A percentile compares a stretch with the other conserved stretches of the same genome.
phyloP scores from a whole-genome alignment of 2,797 vertebrate genomes.

The Nyctibius grandis region DNA sequence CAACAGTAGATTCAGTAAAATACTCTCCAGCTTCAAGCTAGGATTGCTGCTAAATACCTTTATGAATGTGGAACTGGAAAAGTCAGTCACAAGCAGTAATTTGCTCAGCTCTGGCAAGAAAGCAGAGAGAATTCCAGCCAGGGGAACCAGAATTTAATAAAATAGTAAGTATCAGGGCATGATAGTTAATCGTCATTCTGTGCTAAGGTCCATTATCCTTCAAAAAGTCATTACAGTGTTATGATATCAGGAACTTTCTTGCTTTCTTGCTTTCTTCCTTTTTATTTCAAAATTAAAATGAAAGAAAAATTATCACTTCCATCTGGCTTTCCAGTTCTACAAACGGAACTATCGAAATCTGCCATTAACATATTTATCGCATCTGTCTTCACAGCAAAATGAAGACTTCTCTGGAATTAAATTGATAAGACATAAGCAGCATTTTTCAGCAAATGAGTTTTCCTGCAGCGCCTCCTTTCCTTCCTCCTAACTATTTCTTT shows the following conservation, averaged over 20 bases:
- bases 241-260: constrained; percentile 8
- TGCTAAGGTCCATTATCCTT: constrained; percentile 41
- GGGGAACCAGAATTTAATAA: constrained; percentile 7
- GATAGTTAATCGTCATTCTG: not conserved
- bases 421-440: constrained; percentile 51
- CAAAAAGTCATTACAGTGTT: constrained; percentile 35
- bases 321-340: constrained; percentile 43
- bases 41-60: not conserved
- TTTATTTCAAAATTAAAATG: constrained; percentile 54
- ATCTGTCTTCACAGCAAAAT: constrained; percentile 52
- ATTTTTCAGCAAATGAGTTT: constrained; percentile 50
- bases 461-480: not conserved
- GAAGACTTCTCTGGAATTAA: constrained; percentile 62
- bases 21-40: not conserved
- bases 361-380: constrained; percentile 48
- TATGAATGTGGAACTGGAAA: not conserved
- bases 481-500: not conserved
- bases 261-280: constrained; percentile 31
- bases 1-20: not conserved
- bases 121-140: not conserved
- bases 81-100: not conserved
- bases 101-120: not conserved
- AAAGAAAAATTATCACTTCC: constrained; percentile 52
- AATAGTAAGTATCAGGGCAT: not conserved
- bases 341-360: constrained; percentile 28